Percentiles rank a stretch among this genome's conserved stretches.
Conservation (phyloP, 2,113 vertebrate genomes). For the Martes martes region DNA sequence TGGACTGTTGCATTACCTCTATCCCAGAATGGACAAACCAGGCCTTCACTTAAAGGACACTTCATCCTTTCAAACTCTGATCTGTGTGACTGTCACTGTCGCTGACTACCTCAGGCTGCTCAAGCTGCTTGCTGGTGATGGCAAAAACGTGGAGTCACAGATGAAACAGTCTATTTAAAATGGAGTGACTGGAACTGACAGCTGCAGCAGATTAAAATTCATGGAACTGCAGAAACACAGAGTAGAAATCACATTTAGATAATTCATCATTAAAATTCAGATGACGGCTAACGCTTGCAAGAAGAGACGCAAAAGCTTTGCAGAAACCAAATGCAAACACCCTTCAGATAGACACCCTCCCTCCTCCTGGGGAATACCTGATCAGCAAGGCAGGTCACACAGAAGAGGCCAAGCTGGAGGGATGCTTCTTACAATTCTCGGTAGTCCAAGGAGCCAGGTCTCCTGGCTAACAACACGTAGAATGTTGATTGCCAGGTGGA, state of each 20-base stretch:
- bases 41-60: background rate
- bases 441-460: background rate
- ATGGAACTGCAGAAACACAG: background rate
- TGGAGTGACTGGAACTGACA: slow-evolving; percentile 3
- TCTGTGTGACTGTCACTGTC: background rate
- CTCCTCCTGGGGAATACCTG: background rate
- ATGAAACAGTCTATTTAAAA: slow-evolving; percentile 2
- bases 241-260: slow-evolving; percentile 27
- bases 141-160: background rate
- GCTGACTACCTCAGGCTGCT: background rate
- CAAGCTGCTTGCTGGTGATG: background rate
- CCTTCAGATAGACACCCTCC: background rate
- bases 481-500: background rate
- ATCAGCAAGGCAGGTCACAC: background rate
- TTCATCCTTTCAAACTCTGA: background rate
- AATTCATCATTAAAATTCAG: slow-evolving; percentile 52
- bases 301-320: background rate
- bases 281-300: background rate
- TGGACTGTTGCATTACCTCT: background rate
- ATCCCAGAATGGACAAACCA: background rate
- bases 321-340: background rate
- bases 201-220: background rate
- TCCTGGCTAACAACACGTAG: background rate
- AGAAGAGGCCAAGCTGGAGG: background rate
- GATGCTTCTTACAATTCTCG: rapidly evolving